Conservation (phyloP, 2,888 invertebrate genomes). For the Tinea pellionella region DNA sequence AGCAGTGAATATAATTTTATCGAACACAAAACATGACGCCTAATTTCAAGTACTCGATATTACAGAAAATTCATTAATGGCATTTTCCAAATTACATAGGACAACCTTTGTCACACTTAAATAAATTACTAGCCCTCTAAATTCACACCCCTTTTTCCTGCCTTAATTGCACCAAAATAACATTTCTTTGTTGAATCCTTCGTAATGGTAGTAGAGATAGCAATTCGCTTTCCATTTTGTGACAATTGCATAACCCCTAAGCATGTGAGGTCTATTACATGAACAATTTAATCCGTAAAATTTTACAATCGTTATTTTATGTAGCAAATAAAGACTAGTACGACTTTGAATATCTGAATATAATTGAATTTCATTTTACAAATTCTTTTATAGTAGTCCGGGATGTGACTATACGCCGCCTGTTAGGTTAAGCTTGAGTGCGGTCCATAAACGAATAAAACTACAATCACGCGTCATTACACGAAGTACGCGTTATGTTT, state of each 20-base stretch:
- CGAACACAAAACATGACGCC: too few species aligned
- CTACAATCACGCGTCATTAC: too few species aligned
- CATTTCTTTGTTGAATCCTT: constrained; percentile 27
- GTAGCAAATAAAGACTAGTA: too few species aligned
- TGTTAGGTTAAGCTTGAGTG: too few species aligned
- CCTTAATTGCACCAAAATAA: constrained; percentile 60
- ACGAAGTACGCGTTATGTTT: too few species aligned
- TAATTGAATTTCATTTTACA: too few species aligned
- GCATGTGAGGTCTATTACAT: neutral
- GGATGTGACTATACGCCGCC: too few species aligned
- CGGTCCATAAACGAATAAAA: too few species aligned
- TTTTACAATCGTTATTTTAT: neutral
- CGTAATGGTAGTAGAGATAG: neutral
- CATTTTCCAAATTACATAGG: constrained; percentile 3
- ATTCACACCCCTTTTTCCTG: constrained; percentile 51
- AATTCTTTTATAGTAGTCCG: too few species aligned
- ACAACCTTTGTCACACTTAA: constrained; percentile 41
- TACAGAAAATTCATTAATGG: neutral
- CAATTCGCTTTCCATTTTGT: constrained; percentile 1
- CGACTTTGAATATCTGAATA: neutral
- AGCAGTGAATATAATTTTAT: constrained; percentile 5
- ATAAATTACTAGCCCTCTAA: constrained; percentile 51
- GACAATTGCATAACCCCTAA: neutral
- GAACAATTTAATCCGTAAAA: neutral
- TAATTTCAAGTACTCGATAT: neutral